Base-by-base conservation (phyloP, 2,113 vertebrate genomes). In the Sisor rabdophorus region DNA sequence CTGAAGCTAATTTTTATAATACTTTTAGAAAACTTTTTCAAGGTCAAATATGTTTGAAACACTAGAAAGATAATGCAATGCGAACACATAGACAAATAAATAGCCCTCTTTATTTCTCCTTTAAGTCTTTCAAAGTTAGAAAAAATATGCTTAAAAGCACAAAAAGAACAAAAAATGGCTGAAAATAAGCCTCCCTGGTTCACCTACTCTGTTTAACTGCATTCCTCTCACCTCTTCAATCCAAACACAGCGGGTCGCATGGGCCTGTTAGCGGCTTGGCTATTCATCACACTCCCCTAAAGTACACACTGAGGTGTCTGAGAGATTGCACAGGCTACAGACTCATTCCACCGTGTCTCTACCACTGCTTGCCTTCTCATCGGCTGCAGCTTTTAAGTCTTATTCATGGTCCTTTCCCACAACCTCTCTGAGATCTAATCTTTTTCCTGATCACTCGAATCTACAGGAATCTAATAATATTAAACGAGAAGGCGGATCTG, bases 261-360 rank as follows among this genome's bases (percentile, higher is more conserved):
- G 48, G 74, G 83, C 80, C 82, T 84, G 89, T 86, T 85, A 90
- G 85, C 79, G 65, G 76, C 78, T 44, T 44, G 80, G 78, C 84
- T 84, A 87, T 89, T 87, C 85, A 84, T 90, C 88, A 89, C 76
- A 55, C 81, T 72, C 86, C 60, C 73, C 82, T 86, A 86, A 84
- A 87, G 84, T 82, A 90, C 89, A 91, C 86, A 90, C 11, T 44
- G 56, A 90, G 85, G 89, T 89, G 87, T 90, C 81, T 82, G 83
- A 83, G 85, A 88, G 84, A 85, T 83, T 28, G 81, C 53, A n/a
- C 40, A 10, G 30, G 32, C 56, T 71, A n/a, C 70, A 63, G 50
- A 48, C 58, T 75, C 50, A 80, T 54, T 53, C 52, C 40, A 68
- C 53, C 4, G 47, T 30, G 16, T 53, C 74, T 76, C 22, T 56